Evolutionary conservation across 2,113 vertebrate species (phyloP), one percentile per base, ranked within the genome.

Genomic region (mouse (Mus musculus)): DNA sequence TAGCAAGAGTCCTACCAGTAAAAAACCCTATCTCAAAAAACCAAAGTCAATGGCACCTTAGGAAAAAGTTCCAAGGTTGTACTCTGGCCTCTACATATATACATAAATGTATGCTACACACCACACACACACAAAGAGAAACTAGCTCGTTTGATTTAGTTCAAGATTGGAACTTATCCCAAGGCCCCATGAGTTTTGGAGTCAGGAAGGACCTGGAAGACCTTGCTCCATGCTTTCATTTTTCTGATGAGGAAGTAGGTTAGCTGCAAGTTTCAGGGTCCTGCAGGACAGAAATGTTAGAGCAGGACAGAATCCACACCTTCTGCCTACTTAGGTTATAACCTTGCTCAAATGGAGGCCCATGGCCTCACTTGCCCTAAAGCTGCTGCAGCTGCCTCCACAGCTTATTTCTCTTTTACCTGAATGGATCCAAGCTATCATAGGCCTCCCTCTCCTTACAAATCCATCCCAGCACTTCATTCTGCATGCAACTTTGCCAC

Each of bases 171-270:
- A 89, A 93, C n/a, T 84, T 19, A 63, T 72, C 24, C n/a, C 65
- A 56, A 80, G 9, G 5, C 3, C 20, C 5, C 14, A 8, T 65
- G 80, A 54, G 17, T 49, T 90, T 72, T 49, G 46, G 6, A 89
- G 28, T 7, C 77, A 20, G 7, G 72, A 96, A 69, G 63, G 49
- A 59, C 1, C 65, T 42, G 3, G 14, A 9, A 72, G 36, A 86
- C 0, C 16, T 12, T 10, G 0, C 19, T 22, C 24, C 0, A 54
- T 77, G 22, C 6, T 65, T 1, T 39, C 72, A 5, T 67, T 30
- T 78, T 54, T 46, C 73, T 24, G 10, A 30, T 16, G 33, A 49
- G 8, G 61, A 63, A 71, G 36, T 1, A 65, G 17, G 7, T 73
- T 39, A n/a, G 12, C 28, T 77, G 5, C 73, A 14, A 14, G 22